Percentiles rank a stretch among this genome's conserved stretches.
phyloP scores from a whole-genome alignment of 2,888 invertebrate species.

The Endotricha flammealis region DNA sequence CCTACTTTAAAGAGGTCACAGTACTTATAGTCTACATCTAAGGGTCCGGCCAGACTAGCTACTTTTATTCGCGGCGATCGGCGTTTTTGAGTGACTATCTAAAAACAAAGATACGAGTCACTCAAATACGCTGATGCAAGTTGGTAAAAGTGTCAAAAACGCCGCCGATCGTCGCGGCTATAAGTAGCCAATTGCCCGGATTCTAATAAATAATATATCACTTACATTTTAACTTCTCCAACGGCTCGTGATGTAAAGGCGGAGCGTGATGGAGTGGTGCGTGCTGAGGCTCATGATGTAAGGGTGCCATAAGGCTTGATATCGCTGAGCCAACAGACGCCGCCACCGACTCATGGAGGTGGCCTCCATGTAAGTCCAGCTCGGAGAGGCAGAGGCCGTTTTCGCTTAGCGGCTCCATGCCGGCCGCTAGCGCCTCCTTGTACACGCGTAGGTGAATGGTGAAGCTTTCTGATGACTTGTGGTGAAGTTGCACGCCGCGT shows the following conservation, averaged over 20 bases:
- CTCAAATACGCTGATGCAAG: no score
- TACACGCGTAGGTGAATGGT: slow-evolving; percentile 78
- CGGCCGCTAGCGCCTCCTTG: slow-evolving; percentile 81
- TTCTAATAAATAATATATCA: slow-evolving; percentile 32
- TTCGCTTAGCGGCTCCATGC: slow-evolving; percentile 83
- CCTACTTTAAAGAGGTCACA: no score
- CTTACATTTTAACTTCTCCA: slow-evolving; percentile 89
- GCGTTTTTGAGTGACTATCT: no score
- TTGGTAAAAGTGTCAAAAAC: no score
- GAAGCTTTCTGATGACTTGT: slow-evolving; percentile 41
- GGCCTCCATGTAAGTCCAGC: slow-evolving; percentile 77
- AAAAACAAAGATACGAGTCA: no score
- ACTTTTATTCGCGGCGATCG: no score
- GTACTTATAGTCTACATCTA: no score
- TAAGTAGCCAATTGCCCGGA: no score
- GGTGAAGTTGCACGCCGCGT: slow-evolving; percentile 30
- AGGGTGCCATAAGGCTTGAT: slow-evolving; percentile 75
- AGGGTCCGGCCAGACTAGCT: no score
- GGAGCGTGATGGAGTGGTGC: slow-evolving; percentile 78
- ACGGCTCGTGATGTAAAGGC: slow-evolving; percentile 82
- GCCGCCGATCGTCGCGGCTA: no score
- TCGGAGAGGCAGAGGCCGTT: slow-evolving; percentile 86
- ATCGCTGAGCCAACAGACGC: slow-evolving; percentile 75
- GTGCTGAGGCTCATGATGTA: slow-evolving; percentile 78
- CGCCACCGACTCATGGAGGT: slow-evolving; percentile 72